Base-by-base conservation (phyloP, 1,140 invertebrate species). In the Globodera rostochiensis region DNA sequence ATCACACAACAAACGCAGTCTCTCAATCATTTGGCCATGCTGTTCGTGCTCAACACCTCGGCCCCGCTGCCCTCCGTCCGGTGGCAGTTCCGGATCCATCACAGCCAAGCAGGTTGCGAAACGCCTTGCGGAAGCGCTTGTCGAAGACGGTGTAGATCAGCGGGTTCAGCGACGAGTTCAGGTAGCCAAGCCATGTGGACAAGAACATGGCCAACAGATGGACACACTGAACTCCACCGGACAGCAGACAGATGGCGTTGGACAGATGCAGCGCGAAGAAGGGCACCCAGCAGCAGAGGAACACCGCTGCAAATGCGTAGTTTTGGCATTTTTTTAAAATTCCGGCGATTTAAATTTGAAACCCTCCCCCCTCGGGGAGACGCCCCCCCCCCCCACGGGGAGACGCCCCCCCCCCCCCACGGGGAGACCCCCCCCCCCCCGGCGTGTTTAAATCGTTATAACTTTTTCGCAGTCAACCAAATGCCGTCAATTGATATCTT, bases 71-170 rank as follows among this genome's bases (percentile, higher is more conserved):
- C 8, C 67, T 45, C 8, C 36, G 67, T 69, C n/a, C 67, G 9
- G 0, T 19, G 67, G 7, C 67, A 69, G 67, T 69, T 2, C 67
- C 50, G 50, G 50, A 13, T 85, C 66, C 84, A 50, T 21, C 60
- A 75, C 87, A 89, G 84, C 70, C 89, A 73, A 98, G 93, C 80
- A 99, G 93, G 91, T 96, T 97, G 89, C 96, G 95, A 91, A 99
- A 99, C 45, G 97, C 97, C 92, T 98, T 98, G 80, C 97, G 93
- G 91, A 99, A 99, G 90, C 99, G 96, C 19, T 95, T 95, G 92
- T 99, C 98, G 92, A 98, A 99, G 88, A 99, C 69, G 64, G 97
- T 99, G 91, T 99, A 98, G 90, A 98, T 98, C 82, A 98, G 94
- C 11, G 96, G 96, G 92, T 98, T 98, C 74, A 98, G 94, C 89